phyloP scores from a whole-genome alignment of 2,797 vertebrate species.

The Premnoplex brunnescens region DNA sequence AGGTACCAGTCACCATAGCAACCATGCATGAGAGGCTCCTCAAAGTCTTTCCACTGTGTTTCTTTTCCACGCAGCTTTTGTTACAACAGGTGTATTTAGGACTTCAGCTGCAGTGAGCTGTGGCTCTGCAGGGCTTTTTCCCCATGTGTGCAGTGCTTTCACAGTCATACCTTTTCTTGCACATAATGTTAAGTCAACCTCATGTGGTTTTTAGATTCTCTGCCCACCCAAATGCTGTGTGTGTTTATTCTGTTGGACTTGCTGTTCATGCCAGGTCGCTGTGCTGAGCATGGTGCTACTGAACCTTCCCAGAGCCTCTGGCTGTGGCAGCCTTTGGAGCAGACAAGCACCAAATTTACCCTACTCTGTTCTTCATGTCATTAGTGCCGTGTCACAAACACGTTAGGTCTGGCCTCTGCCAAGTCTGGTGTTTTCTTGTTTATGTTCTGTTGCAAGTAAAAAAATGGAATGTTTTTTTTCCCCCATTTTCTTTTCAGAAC shows the following conservation, averaged over 20 bases:
- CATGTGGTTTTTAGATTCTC: not conserved
- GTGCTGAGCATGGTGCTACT: not conserved
- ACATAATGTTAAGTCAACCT: not conserved
- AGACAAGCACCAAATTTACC: not conserved
- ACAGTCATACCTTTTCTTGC: not conserved
- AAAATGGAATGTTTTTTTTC: not conserved
- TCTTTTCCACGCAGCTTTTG: not conserved
- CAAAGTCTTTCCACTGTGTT: not conserved
- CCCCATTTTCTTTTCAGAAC: not conserved
- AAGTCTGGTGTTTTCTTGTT: not conserved
- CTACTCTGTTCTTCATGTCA: not conserved
- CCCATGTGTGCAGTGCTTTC: not conserved
- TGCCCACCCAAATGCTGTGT: not conserved
- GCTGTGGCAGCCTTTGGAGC: not conserved
- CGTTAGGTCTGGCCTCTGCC: not conserved
- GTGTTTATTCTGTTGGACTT: not conserved
- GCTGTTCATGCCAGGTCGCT: fast-evolving
- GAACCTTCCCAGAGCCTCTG: not conserved
- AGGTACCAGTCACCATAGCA: not conserved
- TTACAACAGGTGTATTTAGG: not conserved
- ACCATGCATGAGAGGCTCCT: not conserved
- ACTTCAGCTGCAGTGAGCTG: not conserved
- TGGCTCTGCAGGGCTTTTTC: not conserved
- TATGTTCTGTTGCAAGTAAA: not conserved
- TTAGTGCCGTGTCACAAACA: not conserved